Evolutionary conservation across 2,113 vertebrate genomes (phyloP).

Genomic region (Campylorhamphus procurvoides): DNA sequence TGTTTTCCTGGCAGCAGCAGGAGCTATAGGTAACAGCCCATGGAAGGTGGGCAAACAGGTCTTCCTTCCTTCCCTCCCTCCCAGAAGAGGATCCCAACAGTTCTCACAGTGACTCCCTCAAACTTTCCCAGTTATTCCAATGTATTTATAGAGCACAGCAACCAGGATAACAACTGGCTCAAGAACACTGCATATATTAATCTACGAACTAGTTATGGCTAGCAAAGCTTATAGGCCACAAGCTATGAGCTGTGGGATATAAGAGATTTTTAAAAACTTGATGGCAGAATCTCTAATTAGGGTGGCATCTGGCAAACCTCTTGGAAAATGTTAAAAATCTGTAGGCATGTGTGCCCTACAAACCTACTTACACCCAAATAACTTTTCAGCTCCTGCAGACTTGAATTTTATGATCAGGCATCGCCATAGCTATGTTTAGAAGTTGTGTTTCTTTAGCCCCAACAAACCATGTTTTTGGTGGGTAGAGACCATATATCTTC

Average conservation of each 20-base stretch:
- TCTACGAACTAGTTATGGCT: not conserved
- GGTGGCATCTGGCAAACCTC: not conserved
- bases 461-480: not conserved
- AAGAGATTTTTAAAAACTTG: not conserved
- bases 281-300: not conserved
- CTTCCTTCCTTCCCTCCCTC: not conserved
- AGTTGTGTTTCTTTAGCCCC: not conserved
- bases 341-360: not conserved
- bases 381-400: not conserved
- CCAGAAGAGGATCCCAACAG: rapidly evolving
- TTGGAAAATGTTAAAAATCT: not conserved
- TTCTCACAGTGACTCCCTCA: not conserved
- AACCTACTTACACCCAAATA: not conserved
- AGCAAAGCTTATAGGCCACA: not conserved
- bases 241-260: not conserved
- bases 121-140: not conserved
- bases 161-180: not conserved
- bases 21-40: not conserved
- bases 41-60: not conserved
- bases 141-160: not conserved
- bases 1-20: not conserved
- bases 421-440: not conserved
- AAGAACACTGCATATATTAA: not conserved
- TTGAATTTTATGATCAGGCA: not conserved
- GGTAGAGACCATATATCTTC: not conserved